These are phyloP conservation scores for Polyommatus iphigenia DNA, from an alignment of 2,888 invertebrate species.

Conservation along the genomic window DNA sequence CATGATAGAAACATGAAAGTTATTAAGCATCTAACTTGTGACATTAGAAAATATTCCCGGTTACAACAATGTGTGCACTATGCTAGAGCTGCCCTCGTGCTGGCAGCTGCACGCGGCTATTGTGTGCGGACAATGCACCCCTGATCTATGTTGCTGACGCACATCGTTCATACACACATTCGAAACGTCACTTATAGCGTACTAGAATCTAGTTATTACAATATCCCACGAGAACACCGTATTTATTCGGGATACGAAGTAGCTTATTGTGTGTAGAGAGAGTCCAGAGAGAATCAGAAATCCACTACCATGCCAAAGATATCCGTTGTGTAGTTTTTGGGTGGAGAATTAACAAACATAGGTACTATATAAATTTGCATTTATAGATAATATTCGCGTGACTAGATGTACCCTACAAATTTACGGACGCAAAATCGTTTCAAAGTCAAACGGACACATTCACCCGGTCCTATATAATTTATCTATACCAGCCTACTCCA, in stretches of 20 bases:
- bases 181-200: constrained; percentile 33
- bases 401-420: no score
- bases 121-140: constrained; percentile 51
- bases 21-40: neutral
- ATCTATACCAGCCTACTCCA: no score
- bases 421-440: no score
- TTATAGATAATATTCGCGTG: no score
- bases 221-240: neutral
- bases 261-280: neutral
- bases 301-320: no score
- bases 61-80: constrained; percentile 41
- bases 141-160: constrained; percentile 47
- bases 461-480: no score
- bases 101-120: constrained; percentile 54
- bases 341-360: no score
- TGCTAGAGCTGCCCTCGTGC: constrained; percentile 39
- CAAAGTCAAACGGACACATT: no score
- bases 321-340: no score
- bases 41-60: neutral
- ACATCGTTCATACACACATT: constrained; percentile 35
- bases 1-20: neutral
- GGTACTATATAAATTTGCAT: no score
- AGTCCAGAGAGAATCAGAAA: no score
- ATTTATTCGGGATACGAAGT: neutral
- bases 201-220: neutral